Conservation (phyloP, 2,888 invertebrate genomes). For the Diachrysia chrysitis region DNA sequence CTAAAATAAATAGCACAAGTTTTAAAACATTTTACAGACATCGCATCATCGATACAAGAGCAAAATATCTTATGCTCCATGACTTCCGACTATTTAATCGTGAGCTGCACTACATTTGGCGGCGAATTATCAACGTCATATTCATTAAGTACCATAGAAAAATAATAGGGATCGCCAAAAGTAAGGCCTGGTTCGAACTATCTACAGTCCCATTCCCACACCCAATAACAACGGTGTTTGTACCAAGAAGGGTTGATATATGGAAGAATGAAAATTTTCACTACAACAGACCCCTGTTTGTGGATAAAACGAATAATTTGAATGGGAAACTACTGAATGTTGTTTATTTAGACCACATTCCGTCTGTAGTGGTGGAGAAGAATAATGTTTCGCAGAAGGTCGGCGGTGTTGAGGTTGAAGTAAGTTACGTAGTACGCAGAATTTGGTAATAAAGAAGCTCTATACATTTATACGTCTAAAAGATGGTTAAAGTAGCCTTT, state of each 20-base stretch:
- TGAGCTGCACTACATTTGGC: conserved; percentile 93
- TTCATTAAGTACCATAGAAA: conserved; percentile 90
- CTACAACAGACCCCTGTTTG: conserved; percentile 84
- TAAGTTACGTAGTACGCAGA: conserved; percentile 65
- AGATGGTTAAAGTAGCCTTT: too few relatives aligned
- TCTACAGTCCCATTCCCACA: conserved; percentile 93
- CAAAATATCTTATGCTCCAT: conserved; percentile 92
- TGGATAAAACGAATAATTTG: conserved; percentile 90
- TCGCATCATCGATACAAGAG: conserved; percentile 92
- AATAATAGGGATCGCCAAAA: conserved; percentile 64
- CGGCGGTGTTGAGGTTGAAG: conserved; percentile 92
- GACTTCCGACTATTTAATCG: conserved; percentile 91
- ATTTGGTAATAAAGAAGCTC: too few relatives aligned
- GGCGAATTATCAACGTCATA: conserved; percentile 92
- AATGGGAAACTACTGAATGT: conserved; percentile 90
- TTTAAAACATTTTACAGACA: conserved; percentile 84
- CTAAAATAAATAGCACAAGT: too few relatives aligned
- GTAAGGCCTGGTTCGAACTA: conserved; percentile 91
- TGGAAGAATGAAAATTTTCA: conserved; percentile 91
- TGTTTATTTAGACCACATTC: conserved; percentile 91
- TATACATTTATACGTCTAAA: too few relatives aligned
- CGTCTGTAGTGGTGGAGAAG: conserved; percentile 88
- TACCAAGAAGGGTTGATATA: conserved; percentile 90
- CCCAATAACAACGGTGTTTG: conserved; percentile 85
- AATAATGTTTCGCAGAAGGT: conserved; percentile 79